Evolutionary conservation across 2,113 vertebrate species (phyloP), one percentile per base, ranked within the genome.

Genomic region (Amblyopsis rosae): DNA sequence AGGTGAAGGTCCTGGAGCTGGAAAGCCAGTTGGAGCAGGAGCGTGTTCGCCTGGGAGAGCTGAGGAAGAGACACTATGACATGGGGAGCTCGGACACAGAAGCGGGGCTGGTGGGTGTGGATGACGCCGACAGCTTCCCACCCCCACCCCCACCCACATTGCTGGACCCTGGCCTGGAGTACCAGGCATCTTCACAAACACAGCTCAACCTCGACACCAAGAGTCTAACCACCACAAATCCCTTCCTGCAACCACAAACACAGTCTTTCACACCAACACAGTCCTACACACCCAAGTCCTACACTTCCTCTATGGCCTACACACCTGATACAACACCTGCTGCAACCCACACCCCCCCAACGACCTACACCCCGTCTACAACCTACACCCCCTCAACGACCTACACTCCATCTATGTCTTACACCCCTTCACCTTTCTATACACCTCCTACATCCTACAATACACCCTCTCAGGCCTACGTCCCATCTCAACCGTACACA

Each of bases 1-100:
- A 99, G 98, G 98, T 99, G 55, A 93, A 93, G 68, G 97, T 99
- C 45, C 86, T 99, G 70, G 95, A 98, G 90, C 91, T 99, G 76
- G 98, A 98, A 83, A 96, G 82, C 13, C 90, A 95, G 65, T 83
- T 99, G 82, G 95, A 96, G 72, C 96, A 94, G 80, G 95, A 98
- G 80, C 92, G 95, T 3, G 91, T 96, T 46, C 95, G 93, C 12
- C 89, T 98, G 65, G 96, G 98, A 3, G 96, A 95, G 70, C 92
- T 98, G 65, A 92, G 96, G 67, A 98, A 95, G 85, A 95, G 94
- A 75, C 97, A 99, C 85, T 98, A 99, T 0, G 90, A 96, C 11
- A 85, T 98, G 45, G 94, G 93, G 0, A 89, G 88, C 0, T 80
- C 93, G 1, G 92, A 87, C 0, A 82, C 91, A 53, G 86, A 82